Conservation (phyloP, 2,797 vertebrate species). For the Mus caroli region DNA sequence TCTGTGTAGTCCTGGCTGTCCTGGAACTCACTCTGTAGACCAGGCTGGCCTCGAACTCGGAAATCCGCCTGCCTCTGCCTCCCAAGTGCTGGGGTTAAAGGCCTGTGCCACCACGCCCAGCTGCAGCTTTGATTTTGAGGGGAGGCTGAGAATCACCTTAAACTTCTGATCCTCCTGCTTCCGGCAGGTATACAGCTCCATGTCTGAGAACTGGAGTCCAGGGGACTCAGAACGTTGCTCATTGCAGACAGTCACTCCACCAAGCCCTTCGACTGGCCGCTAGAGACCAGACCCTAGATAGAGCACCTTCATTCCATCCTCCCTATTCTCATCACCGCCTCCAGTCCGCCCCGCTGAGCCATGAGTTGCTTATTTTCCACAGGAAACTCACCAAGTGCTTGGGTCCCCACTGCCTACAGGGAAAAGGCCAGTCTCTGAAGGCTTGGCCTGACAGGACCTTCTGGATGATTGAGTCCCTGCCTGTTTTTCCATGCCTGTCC, state of each 20-base stretch:
- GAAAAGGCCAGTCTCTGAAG: neutral
- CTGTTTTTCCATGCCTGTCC: neutral
- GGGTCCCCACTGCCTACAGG: neutral
- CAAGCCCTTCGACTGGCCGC: no score
- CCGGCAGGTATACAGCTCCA: neutral
- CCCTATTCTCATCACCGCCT: neutral
- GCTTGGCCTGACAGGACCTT: neutral
- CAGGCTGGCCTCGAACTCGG: no score
- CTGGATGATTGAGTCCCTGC: neutral
- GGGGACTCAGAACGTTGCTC: neutral
- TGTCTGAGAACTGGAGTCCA: neutral
- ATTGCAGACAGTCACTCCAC: neutral
- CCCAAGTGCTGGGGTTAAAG: no score
- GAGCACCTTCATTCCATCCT: neutral
- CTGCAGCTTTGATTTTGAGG: neutral
- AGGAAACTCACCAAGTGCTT: neutral
- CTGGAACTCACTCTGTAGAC: no score
- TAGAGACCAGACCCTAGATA: neutral
- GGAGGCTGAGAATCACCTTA: neutral
- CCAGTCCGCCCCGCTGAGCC: neutral
- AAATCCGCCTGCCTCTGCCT: no score
- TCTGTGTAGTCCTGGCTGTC: no score
- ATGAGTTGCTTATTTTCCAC: neutral
- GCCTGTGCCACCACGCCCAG: no score
- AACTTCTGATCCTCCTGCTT: neutral